Percentiles rank a stretch among this genome's conserved stretches.
Evolutionary conservation across 2,797 vertebrate species (phyloP).

Genomic region (Anguilla obscura): DNA sequence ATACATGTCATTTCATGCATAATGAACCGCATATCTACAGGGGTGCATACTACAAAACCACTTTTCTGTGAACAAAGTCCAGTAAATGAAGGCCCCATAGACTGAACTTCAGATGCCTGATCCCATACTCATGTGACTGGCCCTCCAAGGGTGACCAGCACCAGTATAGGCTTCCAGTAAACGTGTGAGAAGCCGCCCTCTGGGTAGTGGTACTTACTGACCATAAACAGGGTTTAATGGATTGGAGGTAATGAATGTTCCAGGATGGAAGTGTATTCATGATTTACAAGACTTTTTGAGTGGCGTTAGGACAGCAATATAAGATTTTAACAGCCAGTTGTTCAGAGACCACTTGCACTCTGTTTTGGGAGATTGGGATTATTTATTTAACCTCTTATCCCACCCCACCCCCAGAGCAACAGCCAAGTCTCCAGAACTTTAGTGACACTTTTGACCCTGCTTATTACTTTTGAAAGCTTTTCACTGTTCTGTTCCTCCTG

Average conservation of each 20-base stretch:
- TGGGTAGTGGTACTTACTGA: constrained; percentile 18
- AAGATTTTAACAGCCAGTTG: neutral
- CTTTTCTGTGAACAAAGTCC: neutral
- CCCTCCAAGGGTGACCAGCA: neutral
- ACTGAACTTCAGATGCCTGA: neutral
- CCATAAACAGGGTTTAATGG: constrained; percentile 25
- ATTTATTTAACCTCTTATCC: neutral
- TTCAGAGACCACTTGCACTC: neutral
- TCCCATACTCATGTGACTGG: neutral
- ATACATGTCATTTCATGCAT: neutral
- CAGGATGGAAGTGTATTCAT: neutral
- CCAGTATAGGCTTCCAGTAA: neutral
- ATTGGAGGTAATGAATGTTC: constrained; percentile 25
- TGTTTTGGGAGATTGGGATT: no score
- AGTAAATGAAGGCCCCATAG: neutral
- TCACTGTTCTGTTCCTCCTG: neutral
- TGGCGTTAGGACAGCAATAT: neutral
- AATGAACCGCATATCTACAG: neutral
- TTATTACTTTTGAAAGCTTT: constrained; percentile 4
- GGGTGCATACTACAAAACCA: neutral
- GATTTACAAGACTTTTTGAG: constrained; percentile 4
- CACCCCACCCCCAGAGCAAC: neutral
- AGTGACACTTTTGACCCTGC: neutral
- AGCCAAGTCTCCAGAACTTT: neutral
- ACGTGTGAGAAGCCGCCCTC: neutral